Conservation (phyloP, 30 jellyfish, hydroid and myxozoan genomes). For the Aurelia coerulea region DNA sequence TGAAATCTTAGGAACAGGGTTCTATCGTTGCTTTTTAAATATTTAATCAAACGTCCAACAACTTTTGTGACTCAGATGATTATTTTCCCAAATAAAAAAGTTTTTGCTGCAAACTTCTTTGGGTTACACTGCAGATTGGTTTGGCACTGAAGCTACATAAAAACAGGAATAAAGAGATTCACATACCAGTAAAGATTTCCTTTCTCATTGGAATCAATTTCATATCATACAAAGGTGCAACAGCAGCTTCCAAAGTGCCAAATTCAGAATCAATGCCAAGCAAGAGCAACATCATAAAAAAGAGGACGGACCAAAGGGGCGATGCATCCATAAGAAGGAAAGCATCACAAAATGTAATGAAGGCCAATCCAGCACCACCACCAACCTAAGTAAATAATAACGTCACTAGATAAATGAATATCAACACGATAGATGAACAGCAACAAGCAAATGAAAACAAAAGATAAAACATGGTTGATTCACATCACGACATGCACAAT, state of each 20-base stretch:
- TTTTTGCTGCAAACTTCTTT: no score
- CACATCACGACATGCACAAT: no score
- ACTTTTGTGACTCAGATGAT: no score
- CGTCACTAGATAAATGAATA: no score
- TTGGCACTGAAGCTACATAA: background rate
- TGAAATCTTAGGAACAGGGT: no score
- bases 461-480: no score
- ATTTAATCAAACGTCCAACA: no score
- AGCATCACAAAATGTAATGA: slow-evolving; percentile 90
- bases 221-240: slow-evolving; percentile 92
- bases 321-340: slow-evolving; percentile 88
- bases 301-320: slow-evolving; percentile 90
- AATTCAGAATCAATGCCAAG: slow-evolving; percentile 95
- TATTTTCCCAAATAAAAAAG: no score
- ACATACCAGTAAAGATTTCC: slow-evolving; percentile 82
- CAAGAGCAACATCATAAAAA: slow-evolving; percentile 84
- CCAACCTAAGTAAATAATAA: slow-evolving; percentile 65
- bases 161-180: background rate
- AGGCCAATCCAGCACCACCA: slow-evolving; percentile 97
- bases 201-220: slow-evolving; percentile 76
- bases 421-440: no score
- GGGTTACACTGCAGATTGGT: no score
- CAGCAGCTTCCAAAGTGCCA: slow-evolving; percentile 94
- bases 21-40: no score
- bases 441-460: no score